Evolutionary conservation across 2,888 invertebrate genomes (phyloP), one percentile per base, ranked within the genome.

Genomic region (Agonum fuliginosum): DNA sequence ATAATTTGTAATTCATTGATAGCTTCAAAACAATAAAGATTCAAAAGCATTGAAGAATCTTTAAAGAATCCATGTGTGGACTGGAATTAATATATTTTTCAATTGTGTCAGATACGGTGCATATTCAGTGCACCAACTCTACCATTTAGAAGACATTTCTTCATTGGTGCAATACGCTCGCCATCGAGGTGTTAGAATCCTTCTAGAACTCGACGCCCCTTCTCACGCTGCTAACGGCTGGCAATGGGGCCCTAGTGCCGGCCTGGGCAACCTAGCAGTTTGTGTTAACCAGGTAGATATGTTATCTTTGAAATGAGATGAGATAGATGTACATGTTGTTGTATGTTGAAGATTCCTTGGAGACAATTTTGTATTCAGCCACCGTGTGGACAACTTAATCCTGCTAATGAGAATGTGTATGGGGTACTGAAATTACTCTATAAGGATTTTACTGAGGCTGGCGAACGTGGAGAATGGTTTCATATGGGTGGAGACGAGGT

Each of bases 401-500:
- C 95, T 0, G 89, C 92, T 1, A 95, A 95, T 85, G 88, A 90
- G 0, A 89, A 91, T 73, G 88, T 94, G 80, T 94, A 93, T 85
- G 85, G 87, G 0, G 90, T 94, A 1, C 87, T 96, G 27, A 87
- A 90, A 34, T 89, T 91, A 78, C 86, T 96, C n/a, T 95, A 94
- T 84, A 87, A 86, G 76, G 94, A 94, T 81, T 88, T 94, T 8
- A 87, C 91, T 0, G 90, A 91, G 10, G 82, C 89, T 1, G 85
- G 92, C 51, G 90, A 91, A 0, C 86, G 88, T 6, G 90, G 90
- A 0, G 91, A 91, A 62, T 82, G 87, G 27, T 89, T 96, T 71
- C 96, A 96, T 84, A 92, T 95, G 91, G 96, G 96, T 1, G 96
- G 95, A 0, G 95, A 96, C 86, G 95, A 95, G 89, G 94, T 94